Evolutionary conservation across 2,113 vertebrate genomes (phyloP), one percentile per base, ranked within the genome.

Genomic region (Myxocyprinus asiaticus): DNA sequence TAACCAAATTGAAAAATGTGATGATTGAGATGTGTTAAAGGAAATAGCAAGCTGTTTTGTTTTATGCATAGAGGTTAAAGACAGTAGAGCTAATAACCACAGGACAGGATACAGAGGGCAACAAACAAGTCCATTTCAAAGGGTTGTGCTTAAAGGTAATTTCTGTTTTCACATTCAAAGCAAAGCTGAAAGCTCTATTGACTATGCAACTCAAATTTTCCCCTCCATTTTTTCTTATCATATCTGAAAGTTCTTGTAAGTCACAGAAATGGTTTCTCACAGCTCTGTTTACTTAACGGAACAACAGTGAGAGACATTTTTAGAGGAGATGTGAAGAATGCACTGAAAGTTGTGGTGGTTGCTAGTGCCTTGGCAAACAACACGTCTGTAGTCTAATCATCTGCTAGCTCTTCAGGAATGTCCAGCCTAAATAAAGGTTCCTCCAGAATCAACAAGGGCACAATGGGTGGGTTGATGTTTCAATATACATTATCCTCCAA

Each of bases 351-450:
- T 12, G 10, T 51, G 9, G 59, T 48, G 58, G 12, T 33, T 33
- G 3, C 22, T 33, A 33, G 22, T 33, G 22, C 82, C 53, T 84
- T 51, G 50, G 15, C 67, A 63, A 59, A 56, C 58, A 59, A 7
- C 47, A 77, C 64, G 4, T 43, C 48, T 5, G 80, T 74, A 47
- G 56, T 72, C 71, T 86, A 74, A 87, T 86, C 9, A 77, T 76
- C 81, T 81, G 66, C 63, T 86, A 78, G 64, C 79, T 69, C 75
- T 80, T 78, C 73, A 84, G 80, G 65, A 85, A 67, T 89, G 85
- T 72, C 74, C 79, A 76, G 80, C 75, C 81, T 83, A 84, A 89
- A 85, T 81, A 82, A 87, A 87, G 79, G 48, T 78, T 83, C 79
- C 67, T 17, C n/a, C 47, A 78, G 61, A 86, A 83, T 45, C 76